Conservation (phyloP, 1,140 invertebrate genomes). For the Aphelinus certus region DNA sequence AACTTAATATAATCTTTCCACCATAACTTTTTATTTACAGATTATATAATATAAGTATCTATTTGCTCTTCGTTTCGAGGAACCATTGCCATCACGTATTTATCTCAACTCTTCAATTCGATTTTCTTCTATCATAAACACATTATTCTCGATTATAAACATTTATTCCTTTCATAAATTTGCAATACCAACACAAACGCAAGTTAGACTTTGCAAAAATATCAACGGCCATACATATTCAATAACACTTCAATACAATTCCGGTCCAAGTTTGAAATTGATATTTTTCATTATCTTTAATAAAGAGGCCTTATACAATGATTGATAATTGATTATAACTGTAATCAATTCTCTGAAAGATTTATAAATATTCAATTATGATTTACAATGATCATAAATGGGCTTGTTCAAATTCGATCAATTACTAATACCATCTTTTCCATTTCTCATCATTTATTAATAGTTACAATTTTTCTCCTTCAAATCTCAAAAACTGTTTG, state of each 20-base stretch:
- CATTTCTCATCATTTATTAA: not conserved
- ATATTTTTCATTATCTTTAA: conserved; percentile 18
- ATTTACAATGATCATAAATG: not conserved
- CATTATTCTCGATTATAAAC: conserved; percentile 27
- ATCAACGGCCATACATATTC: conserved; percentile 51
- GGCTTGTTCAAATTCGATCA: conserved; percentile 15
- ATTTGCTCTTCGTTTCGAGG: conserved; percentile 38
- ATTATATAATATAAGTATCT: conserved; percentile 43
- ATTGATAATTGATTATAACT: conserved; percentile 21
- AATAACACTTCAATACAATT: conserved; percentile 47
- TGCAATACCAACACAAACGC: conserved; percentile 45
- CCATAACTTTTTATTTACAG: conserved; percentile 45
- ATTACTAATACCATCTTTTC: not conserved
- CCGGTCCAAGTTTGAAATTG: conserved; percentile 41
- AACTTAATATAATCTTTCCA: conserved; percentile 18
- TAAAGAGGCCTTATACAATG: conserved; percentile 23
- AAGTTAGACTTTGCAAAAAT: conserved; percentile 59
- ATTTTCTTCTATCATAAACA: conserved; percentile 15
- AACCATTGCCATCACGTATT: conserved; percentile 38
- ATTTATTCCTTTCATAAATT: conserved; percentile 36
- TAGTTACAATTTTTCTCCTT: conserved; percentile 1
- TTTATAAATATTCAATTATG: too few relatives aligned
- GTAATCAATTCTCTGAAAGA: conserved; percentile 4
- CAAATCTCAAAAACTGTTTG: not conserved
- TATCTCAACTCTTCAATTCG: not conserved